A percentile compares a stretch with the other conserved stretches of the same genome.
Evolutionary conservation across 2,797 vertebrate species (phyloP).

Genomic region (Macrochelys suwanniensis): DNA sequence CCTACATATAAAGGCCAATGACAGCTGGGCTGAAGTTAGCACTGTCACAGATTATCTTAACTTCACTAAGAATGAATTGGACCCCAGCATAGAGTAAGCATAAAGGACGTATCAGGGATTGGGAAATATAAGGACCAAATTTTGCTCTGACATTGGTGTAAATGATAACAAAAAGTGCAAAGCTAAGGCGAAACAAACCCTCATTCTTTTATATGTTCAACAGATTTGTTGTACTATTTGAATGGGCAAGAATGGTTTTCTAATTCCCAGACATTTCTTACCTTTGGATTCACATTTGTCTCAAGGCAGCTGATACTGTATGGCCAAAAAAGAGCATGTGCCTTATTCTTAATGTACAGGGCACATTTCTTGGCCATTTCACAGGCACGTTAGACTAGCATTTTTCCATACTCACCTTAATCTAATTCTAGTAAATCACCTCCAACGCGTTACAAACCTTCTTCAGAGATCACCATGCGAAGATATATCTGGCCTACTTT

Average conservation of each 20-base stretch:
- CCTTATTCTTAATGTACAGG: not conserved
- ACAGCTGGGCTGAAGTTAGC: not conserved
- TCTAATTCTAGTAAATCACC: not conserved
- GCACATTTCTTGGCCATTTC: not conserved
- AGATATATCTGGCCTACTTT: not conserved
- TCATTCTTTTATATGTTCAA: not conserved
- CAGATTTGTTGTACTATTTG: not conserved
- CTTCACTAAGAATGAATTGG: not conserved
- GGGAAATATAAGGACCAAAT: not conserved
- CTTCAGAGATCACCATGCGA: not conserved
- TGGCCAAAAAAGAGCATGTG: not conserved
- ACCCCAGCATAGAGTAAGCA: not conserved
- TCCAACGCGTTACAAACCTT: not conserved
- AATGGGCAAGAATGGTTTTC: not conserved
- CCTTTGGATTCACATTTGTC: not conserved
- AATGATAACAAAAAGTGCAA: rapidly evolving
- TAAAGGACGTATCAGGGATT: not conserved
- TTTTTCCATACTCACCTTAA: not conserved
- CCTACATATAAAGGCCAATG: not conserved
- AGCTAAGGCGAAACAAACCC: too few relatives aligned
- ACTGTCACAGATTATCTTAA: not conserved
- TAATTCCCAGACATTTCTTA: not conserved
- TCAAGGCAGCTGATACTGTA: not conserved
- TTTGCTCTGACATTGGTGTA: not conserved
- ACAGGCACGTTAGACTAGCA: not conserved